phyloP scores from a whole-genome alignment of 2,888 invertebrate species.

The Tridacna gigas region DNA sequence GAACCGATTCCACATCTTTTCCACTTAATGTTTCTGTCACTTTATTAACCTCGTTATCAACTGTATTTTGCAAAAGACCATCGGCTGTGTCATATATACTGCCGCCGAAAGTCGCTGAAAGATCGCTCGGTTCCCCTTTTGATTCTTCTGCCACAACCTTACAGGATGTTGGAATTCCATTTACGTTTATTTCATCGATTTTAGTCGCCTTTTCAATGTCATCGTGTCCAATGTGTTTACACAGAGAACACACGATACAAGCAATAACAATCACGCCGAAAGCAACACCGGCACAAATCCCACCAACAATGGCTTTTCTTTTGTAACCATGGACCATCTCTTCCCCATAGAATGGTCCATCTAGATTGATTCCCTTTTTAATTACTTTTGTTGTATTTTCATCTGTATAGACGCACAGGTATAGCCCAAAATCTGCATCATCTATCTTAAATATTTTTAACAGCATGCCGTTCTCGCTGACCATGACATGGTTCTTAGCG shows the following conservation, averaged over 20 bases:
- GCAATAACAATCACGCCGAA: neutral
- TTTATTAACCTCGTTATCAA: neutral
- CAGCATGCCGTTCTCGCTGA: neutral
- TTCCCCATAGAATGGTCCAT: constrained; percentile 33
- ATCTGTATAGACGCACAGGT: constrained; percentile 5
- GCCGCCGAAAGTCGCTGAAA: constrained; percentile 15
- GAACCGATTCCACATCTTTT: neutral
- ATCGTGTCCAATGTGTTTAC: neutral
- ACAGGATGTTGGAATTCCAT: neutral
- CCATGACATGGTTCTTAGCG: neutral
- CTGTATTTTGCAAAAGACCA: neutral
- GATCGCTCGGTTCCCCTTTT: neutral
- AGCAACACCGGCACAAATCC: constrained; percentile 23
- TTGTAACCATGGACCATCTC: constrained; percentile 9
- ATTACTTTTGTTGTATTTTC: neutral
- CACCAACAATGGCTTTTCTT: constrained; percentile 29
- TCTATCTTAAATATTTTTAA: constrained; percentile 11
- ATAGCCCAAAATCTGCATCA: constrained; percentile 21
- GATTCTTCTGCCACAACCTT: neutral
- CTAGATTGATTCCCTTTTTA: constrained; percentile 21
- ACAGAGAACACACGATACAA: constrained; percentile 14
- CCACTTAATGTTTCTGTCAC: neutral
- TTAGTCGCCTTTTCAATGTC: neutral
- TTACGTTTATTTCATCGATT: neutral
- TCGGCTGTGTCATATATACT: constrained; percentile 31